These are phyloP conservation scores for Pelagia noctiluca DNA, from an alignment of 30 jellyfish, hydroid and myxozoan species.

Conservation along the genomic window DNA sequence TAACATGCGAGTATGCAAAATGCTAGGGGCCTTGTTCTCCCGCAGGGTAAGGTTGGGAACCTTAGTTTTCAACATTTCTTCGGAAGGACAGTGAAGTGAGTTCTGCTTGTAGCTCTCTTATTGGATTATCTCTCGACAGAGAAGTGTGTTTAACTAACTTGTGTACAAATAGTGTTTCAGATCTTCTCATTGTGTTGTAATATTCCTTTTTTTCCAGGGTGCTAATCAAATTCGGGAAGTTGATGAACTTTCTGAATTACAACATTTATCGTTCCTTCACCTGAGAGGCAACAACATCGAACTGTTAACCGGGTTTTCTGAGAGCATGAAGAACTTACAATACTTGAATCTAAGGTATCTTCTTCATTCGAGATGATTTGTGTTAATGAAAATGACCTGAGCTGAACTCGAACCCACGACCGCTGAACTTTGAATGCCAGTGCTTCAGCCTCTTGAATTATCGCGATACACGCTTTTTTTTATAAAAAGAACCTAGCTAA, in stretches of 20 bases:
- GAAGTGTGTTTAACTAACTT: no score
- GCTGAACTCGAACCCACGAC: no score
- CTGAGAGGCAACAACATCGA: constrained; percentile 79
- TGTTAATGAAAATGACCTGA: no score
- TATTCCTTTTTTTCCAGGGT: constrained; percentile 30
- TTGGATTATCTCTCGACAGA: no score
- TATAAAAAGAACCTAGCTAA: no score
- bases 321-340: constrained; percentile 75
- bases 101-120: no score
- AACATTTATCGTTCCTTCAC: constrained; percentile 68
- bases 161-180: background rate
- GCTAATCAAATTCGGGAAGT: constrained; percentile 72
- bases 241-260: constrained; percentile 67
- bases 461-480: background rate
- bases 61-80: no score
- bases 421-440: background rate
- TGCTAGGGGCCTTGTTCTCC: no score
- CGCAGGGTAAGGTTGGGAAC: no score
- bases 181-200: background rate
- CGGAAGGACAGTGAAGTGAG: no score
- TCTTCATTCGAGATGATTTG: no score
- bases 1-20: no score
- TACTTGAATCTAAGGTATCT: constrained; percentile 91
- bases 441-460: background rate
- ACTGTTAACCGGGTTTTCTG: constrained; percentile 88